Evolutionary conservation across 2,797 vertebrate genomes (phyloP), one percentile per base, ranked within the genome.

Genomic region (Acropternis orthonyx): DNA sequence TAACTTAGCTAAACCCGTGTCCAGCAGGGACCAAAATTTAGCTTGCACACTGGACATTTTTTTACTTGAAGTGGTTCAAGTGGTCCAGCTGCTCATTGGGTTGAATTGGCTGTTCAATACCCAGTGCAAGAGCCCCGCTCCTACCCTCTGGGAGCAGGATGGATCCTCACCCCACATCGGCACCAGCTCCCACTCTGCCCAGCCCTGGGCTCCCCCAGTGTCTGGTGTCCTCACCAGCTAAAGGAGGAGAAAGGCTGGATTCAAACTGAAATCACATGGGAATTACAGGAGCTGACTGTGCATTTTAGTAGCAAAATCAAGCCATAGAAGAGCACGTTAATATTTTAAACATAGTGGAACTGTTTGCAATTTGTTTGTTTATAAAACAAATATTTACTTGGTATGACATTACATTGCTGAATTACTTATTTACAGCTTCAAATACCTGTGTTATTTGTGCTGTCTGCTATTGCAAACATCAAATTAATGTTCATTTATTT

Each of bases 401-500:
- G 37, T 93, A 18, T 72, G 92, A 7, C 55, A 85, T 95, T 93
- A 74, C 39, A 73, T 58, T 79, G 56, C 52, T 95, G 91, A 56
- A 96, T 96, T 93, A 84, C 87, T 94, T 96, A 95, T 93, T 94
- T 96, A 68, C 65, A 83, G 48, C 86, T 56, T 46, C 51, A 85
- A 92, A 69, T 95, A 96, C 85, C 77, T 96, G 82, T 62, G 61
- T 85, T 91, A 73, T 92, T 96, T 92, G 48, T 88, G 69, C 55
- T 77, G 61, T 23, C 83, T 87, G 41, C 41, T 62, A 26, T 43
- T 88, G 92, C 92, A 92, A 91, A 94, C 67, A 82, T n/a, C 24
- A 48, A 96, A 97, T 95, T 92, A 95, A 94, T 95, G 62, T 96
- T 97, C 92, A 81, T 95, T 97, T 95, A 94, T 95, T 97, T 95